Conservation (phyloP, 2,113 vertebrate genomes). For the Pelusios castaneus region DNA sequence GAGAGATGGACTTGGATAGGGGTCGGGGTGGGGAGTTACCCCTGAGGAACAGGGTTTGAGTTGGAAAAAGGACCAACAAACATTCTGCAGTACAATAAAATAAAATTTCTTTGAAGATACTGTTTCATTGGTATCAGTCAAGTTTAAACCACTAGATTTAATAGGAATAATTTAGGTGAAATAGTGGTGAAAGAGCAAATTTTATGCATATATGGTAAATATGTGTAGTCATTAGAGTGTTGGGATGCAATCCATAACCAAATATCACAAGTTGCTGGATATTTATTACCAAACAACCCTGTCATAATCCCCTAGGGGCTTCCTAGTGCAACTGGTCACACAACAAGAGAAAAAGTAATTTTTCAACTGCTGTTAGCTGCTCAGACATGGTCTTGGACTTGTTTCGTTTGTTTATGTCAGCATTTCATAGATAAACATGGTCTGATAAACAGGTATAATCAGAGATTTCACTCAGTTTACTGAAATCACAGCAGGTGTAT, state of each 20-base stretch:
- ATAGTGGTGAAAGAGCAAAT: not conserved
- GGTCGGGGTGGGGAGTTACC: too few relatives aligned
- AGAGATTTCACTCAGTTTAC: not conserved
- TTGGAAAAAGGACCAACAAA: too few relatives aligned
- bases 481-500: not conserved
- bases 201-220: not conserved
- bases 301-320: not conserved
- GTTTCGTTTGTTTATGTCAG: not conserved
- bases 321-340: too few relatives aligned
- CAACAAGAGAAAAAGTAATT: not conserved
- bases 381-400: not conserved
- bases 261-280: not conserved
- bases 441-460: not conserved
- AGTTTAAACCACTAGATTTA: too few relatives aligned
- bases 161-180: not conserved
- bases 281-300: not conserved
- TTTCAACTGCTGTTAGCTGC: not conserved
- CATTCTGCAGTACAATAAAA: too few relatives aligned
- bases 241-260: not conserved
- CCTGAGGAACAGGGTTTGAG: too few relatives aligned
- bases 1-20: too few relatives aligned
- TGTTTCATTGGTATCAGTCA: too few relatives aligned
- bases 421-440: not conserved
- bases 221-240: not conserved
- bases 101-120: too few relatives aligned